These are phyloP conservation scores for Syngnathus scovelli DNA, from an alignment of 2,113 vertebrate species.

Conservation along the genomic window DNA sequence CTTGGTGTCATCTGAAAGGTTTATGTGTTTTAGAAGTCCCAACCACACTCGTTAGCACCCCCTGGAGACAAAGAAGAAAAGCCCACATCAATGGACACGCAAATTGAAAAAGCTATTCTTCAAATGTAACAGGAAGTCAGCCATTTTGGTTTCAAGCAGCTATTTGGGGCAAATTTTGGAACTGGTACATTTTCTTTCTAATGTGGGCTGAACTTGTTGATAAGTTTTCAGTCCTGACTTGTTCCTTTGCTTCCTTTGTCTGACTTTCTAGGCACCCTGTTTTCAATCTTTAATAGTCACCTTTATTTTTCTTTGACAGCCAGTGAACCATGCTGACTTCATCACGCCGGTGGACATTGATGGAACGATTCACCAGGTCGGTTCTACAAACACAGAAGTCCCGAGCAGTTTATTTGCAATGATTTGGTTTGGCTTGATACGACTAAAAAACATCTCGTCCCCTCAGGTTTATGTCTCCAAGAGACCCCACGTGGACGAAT, in stretches of 20 bases:
- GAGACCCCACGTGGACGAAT: conserved; percentile 91
- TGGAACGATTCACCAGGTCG: conserved; percentile 85
- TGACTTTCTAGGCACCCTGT: too few species aligned
- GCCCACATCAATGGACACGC: neutral
- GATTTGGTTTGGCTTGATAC: neutral
- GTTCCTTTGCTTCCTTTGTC: neutral
- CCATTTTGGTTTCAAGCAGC: neutral
- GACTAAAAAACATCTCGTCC: neutral
- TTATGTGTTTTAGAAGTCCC: neutral
- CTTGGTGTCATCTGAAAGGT: conserved; percentile 7
- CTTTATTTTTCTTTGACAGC: conserved; percentile 63
- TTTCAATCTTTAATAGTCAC: neutral
- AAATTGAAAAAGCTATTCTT: neutral
- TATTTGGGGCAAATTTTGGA: too few species aligned
- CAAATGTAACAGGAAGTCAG: neutral
- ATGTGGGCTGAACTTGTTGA: too few species aligned
- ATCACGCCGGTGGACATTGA: conserved; percentile 93
- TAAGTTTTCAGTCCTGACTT: neutral
- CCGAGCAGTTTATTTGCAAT: neutral
- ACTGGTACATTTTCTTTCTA: too few species aligned
- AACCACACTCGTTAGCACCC: neutral
- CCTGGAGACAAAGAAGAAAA: neutral
- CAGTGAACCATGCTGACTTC: conserved; percentile 89
- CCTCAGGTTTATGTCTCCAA: conserved; percentile 91
- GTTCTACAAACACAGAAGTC: conserved; percentile 5